A percentile compares a stretch with the other conserved stretches of the same genome.
phyloP scores from a whole-genome alignment of 2,888 invertebrate genomes.

The Norana najaformis region DNA sequence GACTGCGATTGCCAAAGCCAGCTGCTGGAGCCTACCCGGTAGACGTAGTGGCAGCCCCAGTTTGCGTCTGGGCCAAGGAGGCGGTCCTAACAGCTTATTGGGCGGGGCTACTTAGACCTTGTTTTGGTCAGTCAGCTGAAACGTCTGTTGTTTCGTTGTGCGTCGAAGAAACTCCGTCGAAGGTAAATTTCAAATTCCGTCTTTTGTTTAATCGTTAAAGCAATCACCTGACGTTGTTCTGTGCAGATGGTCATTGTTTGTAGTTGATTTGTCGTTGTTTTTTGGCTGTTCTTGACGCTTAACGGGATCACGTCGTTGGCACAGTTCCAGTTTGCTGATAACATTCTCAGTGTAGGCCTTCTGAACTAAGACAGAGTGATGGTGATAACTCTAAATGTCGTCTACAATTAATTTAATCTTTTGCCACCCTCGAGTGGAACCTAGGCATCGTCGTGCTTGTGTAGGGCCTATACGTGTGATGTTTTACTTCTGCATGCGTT shows the following conservation, averaged over 20 bases:
- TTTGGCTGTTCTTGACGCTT: background rate
- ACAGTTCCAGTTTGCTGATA: background rate
- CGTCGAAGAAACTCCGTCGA: background rate
- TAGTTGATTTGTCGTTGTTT: no score
- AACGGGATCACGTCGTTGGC: slow-evolving; percentile 5
- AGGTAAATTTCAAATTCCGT: background rate
- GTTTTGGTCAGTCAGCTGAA: background rate
- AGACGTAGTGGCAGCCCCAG: background rate
- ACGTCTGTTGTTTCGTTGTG: slow-evolving; percentile 6
- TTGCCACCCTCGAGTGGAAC: no score
- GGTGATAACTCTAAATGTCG: no score
- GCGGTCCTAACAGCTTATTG: background rate
- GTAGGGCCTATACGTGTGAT: no score
- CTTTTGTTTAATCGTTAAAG: background rate
- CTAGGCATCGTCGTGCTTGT: no score
- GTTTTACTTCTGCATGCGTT: no score
- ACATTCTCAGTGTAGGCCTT: no score
- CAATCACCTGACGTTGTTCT: background rate
- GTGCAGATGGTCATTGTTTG: background rate
- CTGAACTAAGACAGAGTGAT: no score
- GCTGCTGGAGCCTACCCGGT: background rate
- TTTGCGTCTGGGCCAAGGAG: background rate
- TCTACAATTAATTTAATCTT: no score
- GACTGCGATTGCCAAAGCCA: background rate
- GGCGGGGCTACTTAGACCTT: background rate